phyloP scores from a whole-genome alignment of 2,888 invertebrate genomes.

The Venustoraphidia nigricollis region DNA sequence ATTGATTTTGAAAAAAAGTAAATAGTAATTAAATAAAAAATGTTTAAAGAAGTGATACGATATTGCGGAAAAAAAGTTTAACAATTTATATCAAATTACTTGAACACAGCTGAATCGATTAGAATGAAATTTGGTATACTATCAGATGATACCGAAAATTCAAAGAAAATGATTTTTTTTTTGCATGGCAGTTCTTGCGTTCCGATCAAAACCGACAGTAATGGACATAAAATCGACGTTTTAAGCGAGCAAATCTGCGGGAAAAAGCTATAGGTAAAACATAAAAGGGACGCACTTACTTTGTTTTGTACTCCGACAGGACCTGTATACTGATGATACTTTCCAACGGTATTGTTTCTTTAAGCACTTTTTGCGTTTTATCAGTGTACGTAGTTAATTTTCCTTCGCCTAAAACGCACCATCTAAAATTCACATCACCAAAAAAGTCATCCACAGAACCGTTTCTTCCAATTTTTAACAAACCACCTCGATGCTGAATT shows the following conservation, averaged over 20 bases:
- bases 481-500: conserved; percentile 41
- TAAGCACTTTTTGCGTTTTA: conserved; percentile 47
- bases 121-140: no score
- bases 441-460: conserved; percentile 56
- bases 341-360: conserved; percentile 55
- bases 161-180: no score
- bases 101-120: no score
- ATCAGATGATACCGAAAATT: no score
- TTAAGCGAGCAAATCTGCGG: neutral
- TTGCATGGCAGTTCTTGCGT: no score
- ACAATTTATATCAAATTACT: no score
- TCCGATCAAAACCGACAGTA: no score
- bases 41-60: no score
- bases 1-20: no score
- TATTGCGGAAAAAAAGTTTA: no score
- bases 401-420: conserved; percentile 54
- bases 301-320: conserved; percentile 34
- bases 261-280: conserved; percentile 4
- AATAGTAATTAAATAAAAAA: no score
- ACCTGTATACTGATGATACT: conserved; percentile 48
- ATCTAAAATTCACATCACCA: conserved; percentile 59
- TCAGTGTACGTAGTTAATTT: conserved; percentile 60
- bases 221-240: no score
- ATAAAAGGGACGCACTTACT: conserved; percentile 21
- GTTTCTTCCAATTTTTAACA: conserved; percentile 39